phyloP scores from a whole-genome alignment of 2,888 invertebrate genomes.

The Ryuthela nishihirai region DNA sequence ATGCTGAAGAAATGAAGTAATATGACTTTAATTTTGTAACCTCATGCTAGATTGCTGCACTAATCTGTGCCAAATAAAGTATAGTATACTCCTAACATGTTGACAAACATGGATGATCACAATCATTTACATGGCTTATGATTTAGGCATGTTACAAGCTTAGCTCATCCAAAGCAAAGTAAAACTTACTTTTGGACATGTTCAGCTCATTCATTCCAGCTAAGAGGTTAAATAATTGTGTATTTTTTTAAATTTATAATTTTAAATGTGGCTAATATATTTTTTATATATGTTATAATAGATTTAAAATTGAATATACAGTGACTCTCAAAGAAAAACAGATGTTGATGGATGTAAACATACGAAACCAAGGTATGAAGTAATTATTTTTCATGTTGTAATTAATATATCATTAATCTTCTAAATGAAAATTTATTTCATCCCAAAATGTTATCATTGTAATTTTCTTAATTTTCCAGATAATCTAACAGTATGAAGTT shows the following conservation, averaged over 20 bases:
- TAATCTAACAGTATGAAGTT: too few relatives aligned
- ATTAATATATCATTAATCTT: too few relatives aligned
- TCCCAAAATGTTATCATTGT: too few relatives aligned
- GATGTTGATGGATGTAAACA: conserved; percentile 19
- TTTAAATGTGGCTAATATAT: not conserved
- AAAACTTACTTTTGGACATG: not conserved
- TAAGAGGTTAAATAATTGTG: not conserved
- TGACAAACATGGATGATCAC: too few relatives aligned
- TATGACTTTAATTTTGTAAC: too few relatives aligned
- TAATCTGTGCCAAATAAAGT: too few relatives aligned
- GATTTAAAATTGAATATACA: conserved; percentile 24
- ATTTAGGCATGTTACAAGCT: not conserved
- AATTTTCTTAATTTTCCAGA: too few relatives aligned
- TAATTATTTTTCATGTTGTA: not conserved
- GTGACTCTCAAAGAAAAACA: conserved; percentile 10
- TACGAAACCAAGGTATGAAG: conserved; percentile 18
- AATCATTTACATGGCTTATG: too few relatives aligned
- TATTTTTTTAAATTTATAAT: not conserved
- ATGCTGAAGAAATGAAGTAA: too few relatives aligned
- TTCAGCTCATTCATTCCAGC: not conserved
- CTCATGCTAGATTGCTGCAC: too few relatives aligned
- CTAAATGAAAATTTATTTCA: too few relatives aligned
- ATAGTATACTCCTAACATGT: too few relatives aligned
- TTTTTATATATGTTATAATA: not conserved
- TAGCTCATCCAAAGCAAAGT: not conserved